A percentile compares a stretch with the other conserved stretches of the same genome.
Evolutionary conservation across 1,140 invertebrate species (phyloP).

Genomic region (Aphaenogaster ashmeadi): DNA sequence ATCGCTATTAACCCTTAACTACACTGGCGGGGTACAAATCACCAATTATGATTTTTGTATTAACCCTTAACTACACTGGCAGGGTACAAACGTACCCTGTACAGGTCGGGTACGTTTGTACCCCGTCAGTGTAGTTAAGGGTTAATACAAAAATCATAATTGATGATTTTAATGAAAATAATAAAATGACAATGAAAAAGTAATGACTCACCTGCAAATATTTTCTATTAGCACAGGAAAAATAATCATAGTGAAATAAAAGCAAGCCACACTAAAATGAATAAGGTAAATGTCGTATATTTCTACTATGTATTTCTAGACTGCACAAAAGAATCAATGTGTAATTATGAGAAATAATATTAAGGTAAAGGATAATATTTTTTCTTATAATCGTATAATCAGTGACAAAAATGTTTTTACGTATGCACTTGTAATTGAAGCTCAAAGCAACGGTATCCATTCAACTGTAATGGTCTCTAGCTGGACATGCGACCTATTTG

Average conservation of each 20-base stretch:
- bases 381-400: not conserved
- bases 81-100: too few relatives aligned
- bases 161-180: not conserved
- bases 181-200: not conserved
- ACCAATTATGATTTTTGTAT: not conserved
- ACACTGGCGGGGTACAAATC: not conserved
- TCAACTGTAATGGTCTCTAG: slow-evolving; percentile 43
- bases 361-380: not conserved
- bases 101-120: too few relatives aligned
- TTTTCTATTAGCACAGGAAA: not conserved
- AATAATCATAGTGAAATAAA: not conserved
- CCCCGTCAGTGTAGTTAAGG: too few relatives aligned
- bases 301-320: not conserved
- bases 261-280: not conserved
- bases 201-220: not conserved
- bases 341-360: not conserved
- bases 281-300: not conserved
- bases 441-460: slow-evolving; percentile 8
- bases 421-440: slow-evolving; percentile 31
- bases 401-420: slow-evolving; percentile 29
- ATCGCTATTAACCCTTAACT: not conserved
- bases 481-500: slow-evolving; percentile 48
- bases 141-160: not conserved
- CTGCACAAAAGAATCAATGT: not conserved
- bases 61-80: too few relatives aligned